A percentile compares a stretch with the other conserved stretches of the same genome.
phyloP scores from a whole-genome alignment of 2,888 invertebrate genomes.

The Tortrix viridana region DNA sequence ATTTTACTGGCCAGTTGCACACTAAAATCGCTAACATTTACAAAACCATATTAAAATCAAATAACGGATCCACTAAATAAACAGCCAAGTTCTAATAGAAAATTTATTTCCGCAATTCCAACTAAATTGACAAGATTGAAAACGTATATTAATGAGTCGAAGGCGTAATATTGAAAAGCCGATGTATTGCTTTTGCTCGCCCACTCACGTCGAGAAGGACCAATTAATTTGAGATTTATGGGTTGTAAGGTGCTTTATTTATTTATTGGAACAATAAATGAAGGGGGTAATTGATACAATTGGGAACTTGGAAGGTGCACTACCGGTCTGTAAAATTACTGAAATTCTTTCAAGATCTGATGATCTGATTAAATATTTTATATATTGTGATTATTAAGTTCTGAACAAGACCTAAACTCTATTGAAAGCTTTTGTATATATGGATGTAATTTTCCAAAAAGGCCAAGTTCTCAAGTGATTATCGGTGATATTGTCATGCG shows the following conservation, averaged over 20 bases:
- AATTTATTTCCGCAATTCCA: constrained; percentile 27
- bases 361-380: too few species aligned
- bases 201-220: constrained; percentile 32
- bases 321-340: constrained; percentile 7
- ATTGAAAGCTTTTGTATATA: too few species aligned
- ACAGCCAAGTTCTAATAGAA: constrained; percentile 3
- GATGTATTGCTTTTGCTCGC: constrained; percentile 24
- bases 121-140: constrained; percentile 34
- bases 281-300: constrained; percentile 31
- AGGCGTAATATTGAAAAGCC: constrained; percentile 34
- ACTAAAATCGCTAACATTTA: too few species aligned
- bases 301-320: constrained; percentile 23
- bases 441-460: too few species aligned
- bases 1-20: too few species aligned
- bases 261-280: constrained; percentile 38
- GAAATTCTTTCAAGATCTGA: constrained; percentile 1
- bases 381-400: too few species aligned
- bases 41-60: background rate
- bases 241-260: constrained; percentile 31
- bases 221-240: constrained; percentile 42
- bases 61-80: background rate
- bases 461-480: too few species aligned
- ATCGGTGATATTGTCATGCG: too few species aligned
- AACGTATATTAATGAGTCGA: constrained; percentile 33
- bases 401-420: too few species aligned